Evolutionary conservation across 2,888 invertebrate species (phyloP), one percentile per base, ranked within the genome.

Genomic region (Caenorhabditis imperialis): DNA sequence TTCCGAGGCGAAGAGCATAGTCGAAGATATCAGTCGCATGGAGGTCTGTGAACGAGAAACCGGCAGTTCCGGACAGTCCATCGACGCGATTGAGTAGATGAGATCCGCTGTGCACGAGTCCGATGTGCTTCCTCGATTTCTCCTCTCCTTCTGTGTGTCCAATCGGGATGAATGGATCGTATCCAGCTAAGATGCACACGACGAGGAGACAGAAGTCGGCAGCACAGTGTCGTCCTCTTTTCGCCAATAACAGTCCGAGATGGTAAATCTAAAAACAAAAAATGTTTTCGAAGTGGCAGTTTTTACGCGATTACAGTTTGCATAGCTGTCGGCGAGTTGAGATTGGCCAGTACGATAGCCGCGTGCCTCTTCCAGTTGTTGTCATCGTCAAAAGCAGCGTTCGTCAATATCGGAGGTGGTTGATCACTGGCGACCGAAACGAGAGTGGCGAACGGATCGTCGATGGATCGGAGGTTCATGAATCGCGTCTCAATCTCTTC

Each of bases 121-220:
- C 67, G 35, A 75, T 75, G 45, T 71, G 61, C 10, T 71, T 62
- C 7, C 75, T 30, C 3, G 70, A 48, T 33, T 54, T 54, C 30
- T 75, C 70, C 30, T 75, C 70, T 23, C 70, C 75, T 20, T 75
- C 75, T 20, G 61, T 50, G 16, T 63, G 45, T 30, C 44, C 30
- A 1, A 58, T 8, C 8, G 75, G 75, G 14, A 63, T 30, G 37
- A 71, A 75, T 12, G 70, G 63, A 61, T 75, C 75, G 44, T 75
- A 75, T 5, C 57, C 63, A 18, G 75, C 71, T 8, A 78, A 44
- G 37, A 78, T 42, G 30, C 71, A 93, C 1, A 93, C 94, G 90
- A 95, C 92, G 84, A 98, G 90, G 90, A 96, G 96, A 89, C 96
- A 97, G 90, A 97, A 95, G 89, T 98, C 97, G 23, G 96, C 94